phyloP scores from a whole-genome alignment of 1,140 invertebrate genomes.

The Watersipora subatra region DNA sequence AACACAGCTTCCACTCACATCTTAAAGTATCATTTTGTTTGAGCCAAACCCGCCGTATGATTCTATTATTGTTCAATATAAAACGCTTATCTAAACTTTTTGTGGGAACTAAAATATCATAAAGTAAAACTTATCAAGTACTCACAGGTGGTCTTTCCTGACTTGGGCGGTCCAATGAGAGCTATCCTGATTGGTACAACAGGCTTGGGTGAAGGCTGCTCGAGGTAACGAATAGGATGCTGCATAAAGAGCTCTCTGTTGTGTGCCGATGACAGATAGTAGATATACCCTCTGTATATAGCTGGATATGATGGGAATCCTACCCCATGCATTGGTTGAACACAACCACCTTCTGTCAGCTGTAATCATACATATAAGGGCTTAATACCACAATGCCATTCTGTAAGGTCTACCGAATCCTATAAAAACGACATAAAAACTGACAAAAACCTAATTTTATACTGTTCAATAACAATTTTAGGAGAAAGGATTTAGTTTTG shows the following conservation, averaged over 20 bases:
- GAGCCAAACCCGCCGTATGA: too few species aligned
- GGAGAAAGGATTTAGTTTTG: too few species aligned
- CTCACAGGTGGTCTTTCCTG: slow-evolving; percentile 40
- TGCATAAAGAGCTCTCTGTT: slow-evolving; percentile 28
- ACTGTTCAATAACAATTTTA: too few species aligned
- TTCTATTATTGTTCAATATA: too few species aligned
- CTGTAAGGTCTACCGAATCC: too few species aligned
- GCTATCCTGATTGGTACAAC: slow-evolving; percentile 37
- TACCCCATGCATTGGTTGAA: slow-evolving; percentile 34
- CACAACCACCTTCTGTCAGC: slow-evolving; percentile 31
- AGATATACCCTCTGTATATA: slow-evolving; percentile 35
- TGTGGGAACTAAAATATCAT: neutral
- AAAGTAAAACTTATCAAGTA: slow-evolving; percentile 7
- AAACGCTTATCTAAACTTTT: too few species aligned
- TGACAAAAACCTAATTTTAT: too few species aligned
- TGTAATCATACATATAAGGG: slow-evolving; percentile 11
- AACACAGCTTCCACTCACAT: too few species aligned
- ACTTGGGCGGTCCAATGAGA: slow-evolving; percentile 40
- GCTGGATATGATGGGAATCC: slow-evolving; percentile 28
- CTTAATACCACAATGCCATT: too few species aligned
- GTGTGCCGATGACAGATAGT: slow-evolving; percentile 28
- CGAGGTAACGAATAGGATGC: slow-evolving; percentile 33
- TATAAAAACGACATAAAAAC: too few species aligned
- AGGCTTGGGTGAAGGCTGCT: slow-evolving; percentile 32
- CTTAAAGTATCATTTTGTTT: too few species aligned